Percentiles rank a stretch among this genome's conserved stretches.
Conservation (phyloP, 2,113 vertebrate genomes). For the Penelope pileata region DNA sequence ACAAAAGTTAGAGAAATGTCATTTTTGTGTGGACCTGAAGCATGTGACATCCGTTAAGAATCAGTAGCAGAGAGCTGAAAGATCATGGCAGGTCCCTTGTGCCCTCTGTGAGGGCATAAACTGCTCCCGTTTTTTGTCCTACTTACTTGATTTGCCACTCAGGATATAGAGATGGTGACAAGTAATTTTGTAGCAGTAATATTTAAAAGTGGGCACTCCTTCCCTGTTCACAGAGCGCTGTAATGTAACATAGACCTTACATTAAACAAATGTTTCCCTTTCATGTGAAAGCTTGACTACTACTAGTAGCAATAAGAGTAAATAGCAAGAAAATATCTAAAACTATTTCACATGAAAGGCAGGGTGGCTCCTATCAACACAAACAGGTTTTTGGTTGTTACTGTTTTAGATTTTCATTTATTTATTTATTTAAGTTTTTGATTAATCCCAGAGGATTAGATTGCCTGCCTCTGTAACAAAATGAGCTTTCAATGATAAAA, state of each 20-base stretch:
- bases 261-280: background rate
- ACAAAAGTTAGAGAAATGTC: background rate
- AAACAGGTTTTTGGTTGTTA: background rate
- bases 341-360: background rate
- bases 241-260: background rate
- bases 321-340: background rate
- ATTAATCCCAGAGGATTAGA: background rate
- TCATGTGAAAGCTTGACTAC: background rate
- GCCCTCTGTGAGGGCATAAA: background rate
- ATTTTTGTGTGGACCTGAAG: background rate
- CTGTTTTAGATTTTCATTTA: too few relatives aligned
- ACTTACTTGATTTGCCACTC: conserved; percentile 5
- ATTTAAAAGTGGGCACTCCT: background rate
- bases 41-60: background rate
- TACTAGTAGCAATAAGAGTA: background rate
- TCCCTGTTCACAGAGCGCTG: background rate
- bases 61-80: background rate
- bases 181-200: background rate
- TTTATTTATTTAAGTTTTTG: background rate
- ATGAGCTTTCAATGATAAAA: background rate
- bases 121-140: conserved; percentile 9
- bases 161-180: background rate
- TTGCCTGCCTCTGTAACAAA: background rate
- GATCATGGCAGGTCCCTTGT: background rate
- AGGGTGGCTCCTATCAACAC: background rate